These are phyloP conservation scores for Cistogaster globosa DNA, from an alignment of 2,888 invertebrate genomes.

Conservation along the genomic window DNA sequence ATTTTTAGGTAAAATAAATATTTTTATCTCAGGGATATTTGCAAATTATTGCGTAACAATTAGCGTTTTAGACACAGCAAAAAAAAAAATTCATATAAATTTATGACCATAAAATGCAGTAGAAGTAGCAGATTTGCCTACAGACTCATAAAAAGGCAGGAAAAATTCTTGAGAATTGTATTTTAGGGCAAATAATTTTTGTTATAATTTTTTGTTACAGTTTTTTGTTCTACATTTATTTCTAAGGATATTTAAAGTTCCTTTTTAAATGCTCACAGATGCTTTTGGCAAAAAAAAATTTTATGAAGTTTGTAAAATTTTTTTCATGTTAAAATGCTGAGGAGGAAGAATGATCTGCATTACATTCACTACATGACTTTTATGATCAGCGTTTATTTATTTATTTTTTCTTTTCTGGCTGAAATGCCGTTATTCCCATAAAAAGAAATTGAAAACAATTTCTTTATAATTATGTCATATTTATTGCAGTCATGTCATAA, in stretches of 20 bases:
- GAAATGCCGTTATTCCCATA: background rate
- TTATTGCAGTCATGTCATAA: constrained; percentile 62
- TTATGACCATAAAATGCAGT: constrained; percentile 28
- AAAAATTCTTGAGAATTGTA: constrained; percentile 32
- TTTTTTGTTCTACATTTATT: constrained; percentile 49
- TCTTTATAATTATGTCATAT: constrained; percentile 65
- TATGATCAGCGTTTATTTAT: background rate
- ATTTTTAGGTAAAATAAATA: constrained; percentile 13
- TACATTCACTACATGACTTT: background rate
- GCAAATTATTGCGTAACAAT: background rate
- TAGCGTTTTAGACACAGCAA: background rate
- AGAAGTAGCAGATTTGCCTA: background rate
- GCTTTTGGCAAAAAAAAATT: background rate
- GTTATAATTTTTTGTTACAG: constrained; percentile 67
- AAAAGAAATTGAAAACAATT: constrained; percentile 23
- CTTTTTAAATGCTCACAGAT: constrained; percentile 33
- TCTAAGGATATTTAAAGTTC: constrained; percentile 35
- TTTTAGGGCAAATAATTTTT: constrained; percentile 43
- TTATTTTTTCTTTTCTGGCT: background rate
- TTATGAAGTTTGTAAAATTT: background rate
- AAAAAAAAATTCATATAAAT: constrained; percentile 5
- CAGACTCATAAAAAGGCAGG: constrained; percentile 16
- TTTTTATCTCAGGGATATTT: background rate
- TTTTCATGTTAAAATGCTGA: background rate
- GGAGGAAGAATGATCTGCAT: constrained; percentile 3